Evolutionary conservation across 2,797 vertebrate species (phyloP).

Genomic region (Zalophus californianus): DNA sequence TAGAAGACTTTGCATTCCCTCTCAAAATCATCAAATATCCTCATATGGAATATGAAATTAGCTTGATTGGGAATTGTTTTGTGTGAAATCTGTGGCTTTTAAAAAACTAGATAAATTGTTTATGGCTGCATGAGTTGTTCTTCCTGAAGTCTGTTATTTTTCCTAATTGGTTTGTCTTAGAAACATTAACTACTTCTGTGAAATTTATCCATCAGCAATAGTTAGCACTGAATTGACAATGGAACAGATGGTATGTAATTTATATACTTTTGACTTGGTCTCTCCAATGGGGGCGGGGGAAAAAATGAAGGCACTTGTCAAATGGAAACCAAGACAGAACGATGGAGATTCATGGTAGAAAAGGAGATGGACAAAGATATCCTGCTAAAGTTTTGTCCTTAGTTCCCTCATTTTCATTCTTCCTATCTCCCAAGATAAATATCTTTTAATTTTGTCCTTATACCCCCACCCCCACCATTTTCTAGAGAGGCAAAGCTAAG

Average conservation of each 20-base stretch:
- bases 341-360: neutral
- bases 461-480: neutral
- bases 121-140: neutral
- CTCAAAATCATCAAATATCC: neutral
- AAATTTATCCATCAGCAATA: neutral
- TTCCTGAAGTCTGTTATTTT: neutral
- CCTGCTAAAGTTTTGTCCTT: neutral
- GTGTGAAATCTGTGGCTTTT: neutral
- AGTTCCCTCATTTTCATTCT: neutral
- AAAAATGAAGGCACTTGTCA: neutral
- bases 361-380: neutral
- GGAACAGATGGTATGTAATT: neutral
- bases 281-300: neutral
- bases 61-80: neutral
- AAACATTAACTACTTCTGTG: conserved; percentile 45
- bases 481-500: neutral
- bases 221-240: neutral
- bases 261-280: neutral
- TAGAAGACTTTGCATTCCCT: neutral
- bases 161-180: conserved; percentile 40
- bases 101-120: conserved; percentile 36
- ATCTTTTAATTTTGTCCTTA: neutral
- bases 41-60: conserved; percentile 54
- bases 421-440: neutral
- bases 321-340: neutral